These are phyloP conservation scores for Dermolepida albohirtum DNA, from an alignment of 2,888 invertebrate genomes.

Conservation along the genomic window DNA sequence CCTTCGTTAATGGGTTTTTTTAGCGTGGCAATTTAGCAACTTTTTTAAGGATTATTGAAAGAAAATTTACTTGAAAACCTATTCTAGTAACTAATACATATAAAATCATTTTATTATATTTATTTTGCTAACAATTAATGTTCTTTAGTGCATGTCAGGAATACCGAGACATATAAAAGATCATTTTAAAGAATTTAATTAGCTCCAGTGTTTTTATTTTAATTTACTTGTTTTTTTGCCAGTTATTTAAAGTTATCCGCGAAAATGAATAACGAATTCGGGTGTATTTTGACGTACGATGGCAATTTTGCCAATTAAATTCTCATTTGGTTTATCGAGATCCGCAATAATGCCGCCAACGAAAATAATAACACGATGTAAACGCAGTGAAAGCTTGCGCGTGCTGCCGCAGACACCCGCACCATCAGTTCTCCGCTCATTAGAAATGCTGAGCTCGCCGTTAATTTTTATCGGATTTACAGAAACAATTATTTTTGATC, in stretches of 20 bases:
- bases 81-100: too few species aligned
- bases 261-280: too few species aligned
- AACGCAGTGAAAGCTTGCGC: conserved; percentile 7
- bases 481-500: conserved; percentile 23
- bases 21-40: too few species aligned
- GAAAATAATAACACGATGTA: conserved; percentile 3
- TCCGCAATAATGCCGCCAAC: not conserved
- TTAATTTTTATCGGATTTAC: conserved; percentile 14
- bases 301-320: conserved; percentile 5
- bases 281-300: not conserved
- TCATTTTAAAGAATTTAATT: too few species aligned
- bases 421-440: not conserved
- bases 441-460: not conserved
- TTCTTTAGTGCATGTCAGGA: too few species aligned
- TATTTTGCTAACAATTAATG: too few species aligned
- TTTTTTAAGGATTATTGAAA: too few species aligned
- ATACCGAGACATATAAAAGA: too few species aligned
- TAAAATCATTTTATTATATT: too few species aligned
- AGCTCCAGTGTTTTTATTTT: not conserved
- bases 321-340: conserved; percentile 14
- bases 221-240: not conserved
- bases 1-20: too few species aligned
- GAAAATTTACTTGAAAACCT: too few species aligned
- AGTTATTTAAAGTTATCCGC: not conserved
- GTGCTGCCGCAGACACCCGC: not conserved